phyloP scores from a whole-genome alignment of 2,797 vertebrate species.

The Lepidocolaptes lacrymiger region DNA sequence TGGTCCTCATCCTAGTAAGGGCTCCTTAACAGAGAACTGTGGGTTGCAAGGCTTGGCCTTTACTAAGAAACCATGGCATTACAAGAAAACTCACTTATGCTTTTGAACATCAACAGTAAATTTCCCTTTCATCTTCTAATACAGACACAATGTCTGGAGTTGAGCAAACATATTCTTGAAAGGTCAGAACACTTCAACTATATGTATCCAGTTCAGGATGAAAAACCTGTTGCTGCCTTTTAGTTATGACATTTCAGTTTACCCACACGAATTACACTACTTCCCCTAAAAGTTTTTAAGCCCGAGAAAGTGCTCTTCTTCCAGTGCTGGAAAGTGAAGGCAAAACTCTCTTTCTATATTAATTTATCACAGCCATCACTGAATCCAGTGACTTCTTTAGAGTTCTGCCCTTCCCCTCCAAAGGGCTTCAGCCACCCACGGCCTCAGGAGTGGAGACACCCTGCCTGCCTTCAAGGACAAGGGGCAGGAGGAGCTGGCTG shows the following conservation, averaged over 20 bases:
- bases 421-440: neutral
- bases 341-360: neutral
- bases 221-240: conserved; percentile 39
- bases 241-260: conserved; percentile 51
- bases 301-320: neutral
- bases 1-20: neutral
- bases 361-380: neutral
- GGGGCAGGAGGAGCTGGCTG: neutral
- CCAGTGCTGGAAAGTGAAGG: neutral
- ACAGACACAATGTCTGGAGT: neutral
- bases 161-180: conserved; percentile 39
- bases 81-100: neutral
- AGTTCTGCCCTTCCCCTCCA: neutral
- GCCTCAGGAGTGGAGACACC: fast-evolving
- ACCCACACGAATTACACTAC: conserved; percentile 40
- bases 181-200: conserved; percentile 49
- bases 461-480: neutral
- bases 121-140: conserved; percentile 17
- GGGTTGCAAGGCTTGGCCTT: neutral
- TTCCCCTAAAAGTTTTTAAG: conserved; percentile 36
- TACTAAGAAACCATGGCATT: neutral
- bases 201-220: neutral
- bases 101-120: neutral
- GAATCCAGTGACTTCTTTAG: neutral
- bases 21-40: neutral